phyloP scores from a whole-genome alignment of 2,113 vertebrate genomes.

The Amphilophus citrinellus region DNA sequence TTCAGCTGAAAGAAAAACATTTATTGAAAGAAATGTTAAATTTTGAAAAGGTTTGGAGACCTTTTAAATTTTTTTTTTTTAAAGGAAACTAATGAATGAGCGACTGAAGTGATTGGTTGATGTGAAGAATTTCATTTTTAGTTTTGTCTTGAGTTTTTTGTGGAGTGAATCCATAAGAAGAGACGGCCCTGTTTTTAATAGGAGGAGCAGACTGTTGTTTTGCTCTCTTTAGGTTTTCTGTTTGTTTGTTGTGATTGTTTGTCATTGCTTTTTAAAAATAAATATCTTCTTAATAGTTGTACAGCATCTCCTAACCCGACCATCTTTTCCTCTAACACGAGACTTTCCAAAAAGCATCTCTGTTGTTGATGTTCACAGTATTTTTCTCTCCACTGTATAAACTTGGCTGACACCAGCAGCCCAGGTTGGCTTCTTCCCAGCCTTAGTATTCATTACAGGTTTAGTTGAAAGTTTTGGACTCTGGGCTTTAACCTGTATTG shows the following conservation, averaged over 20 bases:
- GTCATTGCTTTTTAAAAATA: not conserved
- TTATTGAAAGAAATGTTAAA: not conserved
- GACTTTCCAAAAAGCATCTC: not conserved
- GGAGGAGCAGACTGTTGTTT: not conserved
- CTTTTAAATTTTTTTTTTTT: too few relatives aligned
- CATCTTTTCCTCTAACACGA: not conserved
- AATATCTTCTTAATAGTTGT: not conserved
- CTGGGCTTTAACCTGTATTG: constrained; percentile 31
- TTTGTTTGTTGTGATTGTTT: not conserved
- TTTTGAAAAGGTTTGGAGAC: not conserved
- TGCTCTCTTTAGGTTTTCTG: not conserved
- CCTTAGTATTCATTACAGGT: constrained; percentile 18
- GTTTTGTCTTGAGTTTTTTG: not conserved
- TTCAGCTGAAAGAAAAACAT: not conserved
- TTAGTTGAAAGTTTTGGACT: constrained; percentile 43
- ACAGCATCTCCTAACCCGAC: not conserved
- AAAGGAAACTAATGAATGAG: too few relatives aligned
- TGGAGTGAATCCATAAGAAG: not conserved
- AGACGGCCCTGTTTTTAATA: not conserved
- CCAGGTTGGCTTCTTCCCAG: not conserved
- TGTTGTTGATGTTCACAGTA: too few relatives aligned
- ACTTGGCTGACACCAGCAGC: not conserved
- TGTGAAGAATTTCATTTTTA: too few relatives aligned
- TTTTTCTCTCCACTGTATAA: not conserved
- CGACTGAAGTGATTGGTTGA: too few relatives aligned